These are phyloP conservation scores for Scaptodrosophila latifasciaeformis DNA, from an alignment of 2,888 invertebrate genomes.

Conservation along the genomic window DNA sequence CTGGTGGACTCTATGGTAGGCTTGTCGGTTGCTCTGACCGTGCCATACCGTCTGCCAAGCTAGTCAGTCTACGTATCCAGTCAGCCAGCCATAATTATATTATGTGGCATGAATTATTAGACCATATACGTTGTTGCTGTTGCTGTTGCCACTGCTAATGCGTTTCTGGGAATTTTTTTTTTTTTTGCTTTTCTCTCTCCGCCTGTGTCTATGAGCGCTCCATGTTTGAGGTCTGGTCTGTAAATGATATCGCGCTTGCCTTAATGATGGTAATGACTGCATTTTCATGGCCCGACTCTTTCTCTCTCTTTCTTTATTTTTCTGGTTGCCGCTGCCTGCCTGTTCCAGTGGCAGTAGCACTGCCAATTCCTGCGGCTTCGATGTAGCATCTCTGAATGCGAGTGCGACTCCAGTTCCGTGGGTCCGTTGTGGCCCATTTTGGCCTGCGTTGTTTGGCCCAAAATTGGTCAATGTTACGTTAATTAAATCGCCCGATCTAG, in stretches of 20 bases:
- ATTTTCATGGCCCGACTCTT: conserved; percentile 26
- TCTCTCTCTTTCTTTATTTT: too few relatives aligned
- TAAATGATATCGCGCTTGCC: conserved; percentile 67
- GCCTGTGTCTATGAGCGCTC: conserved; percentile 17
- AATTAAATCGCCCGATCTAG: conserved; percentile 59
- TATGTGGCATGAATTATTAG: conserved; percentile 73
- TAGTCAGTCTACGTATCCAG: conserved; percentile 38
- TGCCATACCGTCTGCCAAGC: conserved; percentile 63
- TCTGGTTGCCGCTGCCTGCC: too few relatives aligned
- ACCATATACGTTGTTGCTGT: conserved; percentile 64
- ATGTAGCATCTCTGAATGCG: neutral
- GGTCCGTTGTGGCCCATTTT: neutral
- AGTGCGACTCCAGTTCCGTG: conserved; percentile 7
- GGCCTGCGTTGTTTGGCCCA: conserved; percentile 18
- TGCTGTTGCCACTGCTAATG: conserved; percentile 44
- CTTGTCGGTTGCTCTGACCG: conserved; percentile 41
- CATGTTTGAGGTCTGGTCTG: conserved; percentile 53
- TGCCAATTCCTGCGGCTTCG: too few relatives aligned
- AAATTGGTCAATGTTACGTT: conserved; percentile 70
- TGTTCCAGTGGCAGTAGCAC: too few relatives aligned
- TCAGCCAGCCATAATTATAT: conserved; percentile 62
- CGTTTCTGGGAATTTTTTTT: conserved; percentile 68
- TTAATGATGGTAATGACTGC: conserved; percentile 73
- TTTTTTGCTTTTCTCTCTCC: too few relatives aligned
- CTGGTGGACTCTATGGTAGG: neutral